Base-by-base conservation (phyloP, 2,888 invertebrate species). In the Ctena decussata region DNA sequence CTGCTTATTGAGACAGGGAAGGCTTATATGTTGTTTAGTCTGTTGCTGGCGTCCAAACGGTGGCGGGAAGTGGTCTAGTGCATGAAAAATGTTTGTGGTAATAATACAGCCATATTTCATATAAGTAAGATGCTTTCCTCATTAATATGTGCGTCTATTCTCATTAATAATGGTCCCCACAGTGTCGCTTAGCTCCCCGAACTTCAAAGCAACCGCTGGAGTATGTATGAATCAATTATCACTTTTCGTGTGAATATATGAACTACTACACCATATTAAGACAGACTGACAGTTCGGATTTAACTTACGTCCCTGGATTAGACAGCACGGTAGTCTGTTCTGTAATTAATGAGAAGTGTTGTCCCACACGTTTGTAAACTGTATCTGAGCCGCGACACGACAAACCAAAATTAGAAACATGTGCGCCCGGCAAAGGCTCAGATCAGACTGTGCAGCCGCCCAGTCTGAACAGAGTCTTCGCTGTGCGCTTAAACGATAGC, bases 151-250 rank as follows among this genome's bases (percentile, higher is more conserved):
- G 27, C 27, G 57, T 57, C 1, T 35, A 12, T 65, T 65, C 65
- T 15, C 35, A 65, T 65, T 65, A 65, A 65, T 65, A 35, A 65
- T 35, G 21, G 35, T 1, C 32, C 35, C 18, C 65, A 65, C 8
- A 35, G 35, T 35, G 65, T 65, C 65, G 8, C 5, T 21, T 21
- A 78, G 71, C 21, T 27, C 49, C 72, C 60, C 49, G 12, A 46
- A 86, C 86, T 70, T 89, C 86, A 89, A 89, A 89, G 85, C 30
- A n/a, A 46, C 78, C 78, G 80, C 86, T 83, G 81, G 81, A 80
- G 60, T 73, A 71, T 85, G 82, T 81, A 79, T 85, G 83, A 83
- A 86, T 86, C 85, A 86, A 83, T 86, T 89, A 89, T 76, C 78
- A 77, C 49, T 53, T 39, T 53, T 75, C 60, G 78, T 80, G 84